These are phyloP conservation scores for Azemiops feae DNA, from an alignment of 2,113 vertebrate species.

Conservation along the genomic window DNA sequence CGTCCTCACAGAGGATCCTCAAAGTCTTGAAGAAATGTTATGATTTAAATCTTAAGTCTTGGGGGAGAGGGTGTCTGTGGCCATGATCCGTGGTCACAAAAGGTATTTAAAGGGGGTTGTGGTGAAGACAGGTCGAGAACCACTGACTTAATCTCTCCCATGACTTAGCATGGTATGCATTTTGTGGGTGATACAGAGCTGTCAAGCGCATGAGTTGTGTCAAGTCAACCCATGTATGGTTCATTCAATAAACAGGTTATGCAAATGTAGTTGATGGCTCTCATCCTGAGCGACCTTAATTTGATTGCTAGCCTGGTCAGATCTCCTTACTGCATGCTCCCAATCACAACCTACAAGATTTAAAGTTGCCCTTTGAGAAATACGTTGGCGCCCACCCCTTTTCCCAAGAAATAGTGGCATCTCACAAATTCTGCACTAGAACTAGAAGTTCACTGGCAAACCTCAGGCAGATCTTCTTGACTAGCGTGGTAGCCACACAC, in stretches of 20 bases:
- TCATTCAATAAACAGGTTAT: neutral
- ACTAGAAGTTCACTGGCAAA: neutral
- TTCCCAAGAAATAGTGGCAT: neutral
- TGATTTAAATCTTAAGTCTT: no score
- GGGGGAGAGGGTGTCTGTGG: no score
- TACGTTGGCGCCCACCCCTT: neutral
- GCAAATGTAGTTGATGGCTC: neutral
- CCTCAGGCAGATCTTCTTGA: neutral
- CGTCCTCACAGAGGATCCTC: neutral
- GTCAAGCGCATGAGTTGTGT: neutral
- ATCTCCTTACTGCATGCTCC: neutral
- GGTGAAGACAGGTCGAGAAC: neutral
- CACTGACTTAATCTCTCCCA: neutral
- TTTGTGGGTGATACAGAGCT: neutral
- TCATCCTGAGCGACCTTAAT: neutral
- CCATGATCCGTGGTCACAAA: no score
- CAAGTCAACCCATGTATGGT: neutral
- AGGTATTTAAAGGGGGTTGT: no score
- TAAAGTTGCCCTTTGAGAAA: neutral
- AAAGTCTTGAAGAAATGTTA: neutral
- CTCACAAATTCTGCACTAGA: neutral
- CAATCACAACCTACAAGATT: neutral
- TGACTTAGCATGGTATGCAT: neutral
- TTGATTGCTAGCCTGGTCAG: neutral
- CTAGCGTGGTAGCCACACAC: neutral